Base-by-base conservation (phyloP, 2,797 vertebrate species). In the Tachyglossus aculeatus region DNA sequence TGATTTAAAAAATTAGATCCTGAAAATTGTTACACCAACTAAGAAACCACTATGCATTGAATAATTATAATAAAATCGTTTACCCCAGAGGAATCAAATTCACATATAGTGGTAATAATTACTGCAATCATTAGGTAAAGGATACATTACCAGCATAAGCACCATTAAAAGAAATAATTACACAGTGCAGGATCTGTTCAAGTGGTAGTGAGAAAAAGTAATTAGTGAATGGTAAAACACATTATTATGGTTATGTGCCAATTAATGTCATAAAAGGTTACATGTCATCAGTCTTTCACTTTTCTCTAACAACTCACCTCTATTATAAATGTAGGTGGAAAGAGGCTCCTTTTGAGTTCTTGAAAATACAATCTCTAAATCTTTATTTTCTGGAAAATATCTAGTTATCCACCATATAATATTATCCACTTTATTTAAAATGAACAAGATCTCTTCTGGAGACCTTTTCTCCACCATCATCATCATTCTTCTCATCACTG, bases 151-250 rank as follows among this genome's bases (percentile, higher is more conserved):
- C n/a, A 14, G 76, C 76, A 48, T 81, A 80, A 87, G 80, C 77
- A 61, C 75, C 75, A 71, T 77, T 71, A 71, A 83, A 85, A 71
- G 78, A 76, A 81, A 76, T 83, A 81, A 87, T 81, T 76, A 75
- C 1, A 68, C 67, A 77, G 80, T 73, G 62, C 76, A 41, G 73
- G 67, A 83, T 71, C 67, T 71, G 75, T 57, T 65, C 52, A 60
- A 58, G 66, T 83, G 73, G 75, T 71, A 52, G 71, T 44, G 62
- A 75, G 78, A 48, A 76, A 76, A 76, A 63, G 76, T 76, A 76
- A 83, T 87, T 83, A 74, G 78, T 48, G 47, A 56, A 70, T 33
- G 72, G 61, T 52, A 45, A 77, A 81, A 79, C 77, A 73, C 65
- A 47, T 40, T 61, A 21, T 62, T 60, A 60, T 11, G 63, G 80